These are phyloP conservation scores for Delia radicum DNA, from an alignment of 1,140 invertebrate species.

Conservation along the genomic window DNA sequence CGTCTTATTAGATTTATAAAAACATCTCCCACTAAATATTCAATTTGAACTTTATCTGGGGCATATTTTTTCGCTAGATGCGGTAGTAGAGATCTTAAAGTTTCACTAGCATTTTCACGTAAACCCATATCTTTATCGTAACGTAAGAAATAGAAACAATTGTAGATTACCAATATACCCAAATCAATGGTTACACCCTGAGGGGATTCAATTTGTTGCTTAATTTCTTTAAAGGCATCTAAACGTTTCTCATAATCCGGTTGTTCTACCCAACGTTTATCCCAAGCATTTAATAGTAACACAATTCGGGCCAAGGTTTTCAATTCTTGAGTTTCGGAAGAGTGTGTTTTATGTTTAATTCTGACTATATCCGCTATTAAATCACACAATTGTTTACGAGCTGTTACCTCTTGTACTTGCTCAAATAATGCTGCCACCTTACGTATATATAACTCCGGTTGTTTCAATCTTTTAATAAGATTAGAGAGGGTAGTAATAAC, in stretches of 20 bases:
- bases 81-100: constrained; percentile 67
- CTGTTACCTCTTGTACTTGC: constrained; percentile 60
- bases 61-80: constrained; percentile 61
- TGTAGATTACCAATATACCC: constrained; percentile 74
- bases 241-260: constrained; percentile 84
- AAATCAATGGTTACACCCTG: constrained; percentile 64
- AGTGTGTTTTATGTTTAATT: constrained; percentile 43
- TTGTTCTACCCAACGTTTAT: constrained; percentile 83
- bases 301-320: constrained; percentile 61
- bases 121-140: constrained; percentile 81
- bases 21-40: constrained; percentile 72
- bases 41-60: constrained; percentile 55
- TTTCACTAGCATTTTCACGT: constrained; percentile 73
- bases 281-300: constrained; percentile 80
- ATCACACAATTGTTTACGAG: constrained; percentile 67
- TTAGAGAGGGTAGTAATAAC: constrained; percentile 72
- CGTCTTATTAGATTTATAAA: constrained; percentile 68
- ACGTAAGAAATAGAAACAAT: constrained; percentile 77
- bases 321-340: constrained; percentile 26
- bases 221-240: constrained; percentile 68
- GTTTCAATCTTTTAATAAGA: constrained; percentile 67
- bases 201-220: constrained; percentile 54
- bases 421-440: constrained; percentile 68
- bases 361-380: constrained; percentile 62
- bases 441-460: constrained; percentile 67